Base-by-base conservation (phyloP, 2,113 vertebrate genomes). In the Helogale parvula region DNA sequence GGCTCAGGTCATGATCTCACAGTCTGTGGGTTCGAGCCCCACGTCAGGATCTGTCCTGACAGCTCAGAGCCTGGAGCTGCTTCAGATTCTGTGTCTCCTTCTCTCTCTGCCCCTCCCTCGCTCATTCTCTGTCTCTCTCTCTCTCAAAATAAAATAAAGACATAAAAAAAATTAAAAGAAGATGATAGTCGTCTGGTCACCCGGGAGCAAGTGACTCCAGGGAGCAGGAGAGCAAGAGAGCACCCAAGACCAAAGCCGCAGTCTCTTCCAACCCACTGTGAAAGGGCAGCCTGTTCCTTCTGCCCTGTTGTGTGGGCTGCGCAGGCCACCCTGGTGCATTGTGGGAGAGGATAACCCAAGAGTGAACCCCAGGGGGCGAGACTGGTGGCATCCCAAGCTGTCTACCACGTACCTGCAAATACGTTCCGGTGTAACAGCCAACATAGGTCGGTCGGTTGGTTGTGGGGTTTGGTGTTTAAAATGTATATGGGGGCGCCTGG, bases 321-420 rank as follows among this genome's bases (percentile, higher is more conserved):
- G 23, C 65, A 74, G 54, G 21, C 45, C 35, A 2, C 3, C 5
- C 31, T 16, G 1, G 3, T 27, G 13, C 72, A 47, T 7, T 3
- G 14, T 29, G 17, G 35, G 41, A 76, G 50, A 50, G 31, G 38
- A 17, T 6, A 1, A 14, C 25, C 19, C 19, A 10, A 15, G 65
- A 12, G 41, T 45, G 14, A 25, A 52, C 4, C 9, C 45, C 54
- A 38, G 86, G 29, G 41, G 35, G 31, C 13, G 1, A 29, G 23
- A 3, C 23, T 23, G 2, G 1, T 0, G 21, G 4, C 6, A 23
- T 16, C 33, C 21, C 14, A 52, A 50, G 38, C 66, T 35, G 31
- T 29, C 60, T 63, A 0, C n/a, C 0, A 0, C 19, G 7, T 3
- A 16, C 35, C 4, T 66, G 2, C 52, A 15, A n/a, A 52, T 8